Conservation (phyloP, 2,888 invertebrate species). For the Dorcus hopei region DNA sequence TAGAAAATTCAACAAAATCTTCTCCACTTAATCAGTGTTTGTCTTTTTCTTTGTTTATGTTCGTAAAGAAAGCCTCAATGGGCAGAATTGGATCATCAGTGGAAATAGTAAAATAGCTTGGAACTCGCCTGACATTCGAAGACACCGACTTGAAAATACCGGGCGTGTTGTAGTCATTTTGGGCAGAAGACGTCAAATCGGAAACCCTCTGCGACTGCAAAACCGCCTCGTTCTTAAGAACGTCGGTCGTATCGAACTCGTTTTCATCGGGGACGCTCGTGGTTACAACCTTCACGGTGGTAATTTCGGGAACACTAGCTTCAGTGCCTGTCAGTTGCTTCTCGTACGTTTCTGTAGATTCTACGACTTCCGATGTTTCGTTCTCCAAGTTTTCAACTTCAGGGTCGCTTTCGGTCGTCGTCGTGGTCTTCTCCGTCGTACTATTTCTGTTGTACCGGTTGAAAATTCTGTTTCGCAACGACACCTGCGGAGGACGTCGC, state of each 20-base stretch:
- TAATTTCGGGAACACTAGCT: constrained; percentile 25
- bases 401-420: constrained; percentile 7
- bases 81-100: constrained; percentile 78
- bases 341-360: constrained; percentile 39
- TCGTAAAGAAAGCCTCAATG: constrained; percentile 77
- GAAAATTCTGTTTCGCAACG: constrained; percentile 36
- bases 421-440: constrained; percentile 14
- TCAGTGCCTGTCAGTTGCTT: constrained; percentile 36
- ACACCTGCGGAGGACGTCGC: constrained; percentile 38
- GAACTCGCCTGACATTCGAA: constrained; percentile 60
- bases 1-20: too few species aligned
- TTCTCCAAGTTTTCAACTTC: constrained; percentile 31
- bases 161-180: constrained; percentile 68
- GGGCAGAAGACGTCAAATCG: constrained; percentile 69
- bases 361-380: constrained; percentile 38
- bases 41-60: constrained; percentile 52
- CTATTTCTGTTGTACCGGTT: constrained; percentile 34
- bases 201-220: constrained; percentile 67
- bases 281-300: background rate
- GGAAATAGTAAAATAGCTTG: constrained; percentile 69
- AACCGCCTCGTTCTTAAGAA: constrained; percentile 47
- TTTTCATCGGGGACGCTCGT: background rate
- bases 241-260: constrained; percentile 36
- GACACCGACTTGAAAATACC: constrained; percentile 69
- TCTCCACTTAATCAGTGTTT: too few species aligned